Evolutionary conservation across 2,888 invertebrate species (phyloP).

Genomic region (Dynastes hyllus): DNA sequence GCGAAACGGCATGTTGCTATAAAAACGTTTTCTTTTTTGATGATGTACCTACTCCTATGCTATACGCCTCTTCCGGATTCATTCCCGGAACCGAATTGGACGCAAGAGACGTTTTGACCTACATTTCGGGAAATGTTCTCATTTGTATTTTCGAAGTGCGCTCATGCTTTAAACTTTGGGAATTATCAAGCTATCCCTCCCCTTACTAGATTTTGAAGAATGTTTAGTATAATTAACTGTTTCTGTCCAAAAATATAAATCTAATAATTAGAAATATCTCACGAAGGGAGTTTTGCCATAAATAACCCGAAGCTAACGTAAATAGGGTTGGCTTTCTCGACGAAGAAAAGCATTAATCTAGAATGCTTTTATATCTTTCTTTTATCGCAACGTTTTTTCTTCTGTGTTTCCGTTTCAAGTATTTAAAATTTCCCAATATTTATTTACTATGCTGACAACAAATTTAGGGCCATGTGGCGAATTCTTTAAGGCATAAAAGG

Average conservation of each 20-base stretch:
- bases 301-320: not conserved
- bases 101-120: slow-evolving; percentile 33
- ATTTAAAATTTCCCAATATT: too few relatives aligned
- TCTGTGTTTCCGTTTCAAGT: not conserved
- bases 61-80: slow-evolving; percentile 12
- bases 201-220: not conserved
- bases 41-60: slow-evolving; percentile 2
- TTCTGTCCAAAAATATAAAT: not conserved
- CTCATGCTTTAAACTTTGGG: not conserved
- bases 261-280: not conserved
- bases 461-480: too few relatives aligned
- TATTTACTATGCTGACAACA: too few relatives aligned
- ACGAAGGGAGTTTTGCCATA: not conserved
- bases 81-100: slow-evolving; percentile 9
- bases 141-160: slow-evolving; percentile 10
- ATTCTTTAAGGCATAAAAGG: too few relatives aligned
- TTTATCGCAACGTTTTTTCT: not conserved
- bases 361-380: slow-evolving; percentile 8
- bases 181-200: not conserved
- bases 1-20: not conserved
- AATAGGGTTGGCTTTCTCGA: not conserved
- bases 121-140: not conserved
- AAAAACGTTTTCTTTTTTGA: slow-evolving; percentile 13
- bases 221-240: not conserved
- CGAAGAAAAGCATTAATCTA: slow-evolving; percentile 10